A percentile compares a stretch with the other conserved stretches of the same genome.
These are phyloP conservation scores for Schizothorax lantsangensis DNA, from an alignment of 2,797 vertebrate species.

Conservation along the genomic window DNA sequence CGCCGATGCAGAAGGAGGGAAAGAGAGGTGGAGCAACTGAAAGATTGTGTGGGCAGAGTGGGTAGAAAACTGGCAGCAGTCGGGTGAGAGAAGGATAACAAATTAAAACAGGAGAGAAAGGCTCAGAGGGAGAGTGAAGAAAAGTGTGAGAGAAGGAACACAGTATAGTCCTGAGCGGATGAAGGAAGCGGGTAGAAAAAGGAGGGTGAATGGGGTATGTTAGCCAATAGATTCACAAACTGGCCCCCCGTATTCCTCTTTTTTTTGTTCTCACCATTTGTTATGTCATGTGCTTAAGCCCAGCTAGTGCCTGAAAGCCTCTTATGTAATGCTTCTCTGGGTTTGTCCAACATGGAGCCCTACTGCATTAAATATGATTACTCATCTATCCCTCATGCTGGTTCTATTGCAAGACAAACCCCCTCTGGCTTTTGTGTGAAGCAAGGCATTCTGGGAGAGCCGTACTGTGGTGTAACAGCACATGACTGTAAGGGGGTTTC, in stretches of 20 bases:
- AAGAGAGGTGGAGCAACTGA: constrained; percentile 48
- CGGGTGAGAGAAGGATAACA: constrained; percentile 46
- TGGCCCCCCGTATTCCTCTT: constrained; percentile 9
- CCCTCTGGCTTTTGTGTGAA: constrained; percentile 64
- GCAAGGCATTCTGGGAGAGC: constrained; percentile 53
- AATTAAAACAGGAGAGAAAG: constrained; percentile 58
- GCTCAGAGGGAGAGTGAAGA: constrained; percentile 63
- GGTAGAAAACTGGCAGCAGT: constrained; percentile 49
- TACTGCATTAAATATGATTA: constrained; percentile 82
- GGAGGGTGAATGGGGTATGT: constrained; percentile 34
- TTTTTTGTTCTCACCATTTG: constrained; percentile 30
- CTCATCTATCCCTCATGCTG: constrained; percentile 66
- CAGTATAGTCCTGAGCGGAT: constrained; percentile 75
- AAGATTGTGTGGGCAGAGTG: constrained; percentile 38
- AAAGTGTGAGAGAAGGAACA: constrained; percentile 68
- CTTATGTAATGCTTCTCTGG: constrained; percentile 79
- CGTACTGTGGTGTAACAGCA: constrained; percentile 41
- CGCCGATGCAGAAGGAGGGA: constrained; percentile 40
- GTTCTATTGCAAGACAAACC: constrained; percentile 32
- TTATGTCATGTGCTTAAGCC: constrained; percentile 62
- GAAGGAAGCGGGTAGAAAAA: constrained; percentile 39
- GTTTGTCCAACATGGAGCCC: constrained; percentile 74
- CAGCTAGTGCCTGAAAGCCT: constrained; percentile 73
- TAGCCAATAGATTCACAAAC: constrained; percentile 21
- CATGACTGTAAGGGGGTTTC: neutral